phyloP scores from a whole-genome alignment of 2,888 invertebrate genomes.

The Noctua pronuba region DNA sequence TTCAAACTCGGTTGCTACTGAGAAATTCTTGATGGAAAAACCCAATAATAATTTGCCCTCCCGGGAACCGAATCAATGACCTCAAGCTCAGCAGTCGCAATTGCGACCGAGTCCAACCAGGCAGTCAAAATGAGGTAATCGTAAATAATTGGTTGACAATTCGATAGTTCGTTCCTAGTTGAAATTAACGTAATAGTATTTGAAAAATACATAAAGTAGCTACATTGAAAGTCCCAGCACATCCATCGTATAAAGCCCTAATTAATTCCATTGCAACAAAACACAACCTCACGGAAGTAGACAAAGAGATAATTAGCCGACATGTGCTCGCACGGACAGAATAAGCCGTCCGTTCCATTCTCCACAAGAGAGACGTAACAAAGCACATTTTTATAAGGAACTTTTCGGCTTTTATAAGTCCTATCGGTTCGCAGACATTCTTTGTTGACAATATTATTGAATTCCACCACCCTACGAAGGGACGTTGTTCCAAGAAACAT shows the following conservation, averaged over 20 bases:
- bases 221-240: neutral
- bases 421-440: conserved; percentile 65
- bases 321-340: conserved; percentile 30
- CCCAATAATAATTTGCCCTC: too few species aligned
- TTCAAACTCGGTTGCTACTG: too few species aligned
- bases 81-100: too few species aligned
- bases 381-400: conserved; percentile 65
- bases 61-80: too few species aligned
- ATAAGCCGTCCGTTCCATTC: conserved; percentile 25
- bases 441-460: conserved; percentile 80
- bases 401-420: conserved; percentile 66
- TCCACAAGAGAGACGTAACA: conserved; percentile 57
- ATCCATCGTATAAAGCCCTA: neutral
- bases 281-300: conserved; percentile 7
- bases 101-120: too few species aligned
- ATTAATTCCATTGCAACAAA: conserved; percentile 15
- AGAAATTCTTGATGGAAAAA: too few species aligned
- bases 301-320: conserved; percentile 34
- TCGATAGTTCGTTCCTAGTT: neutral
- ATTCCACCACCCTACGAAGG: conserved; percentile 72
- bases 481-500: conserved; percentile 73
- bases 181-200: neutral
- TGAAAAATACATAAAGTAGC: neutral
- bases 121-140: neutral
- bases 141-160: neutral